Percentiles rank a stretch among this genome's conserved stretches.
These are phyloP conservation scores for Condylura cristata DNA, from an alignment of 2,113 vertebrate genomes.

Conservation along the genomic window DNA sequence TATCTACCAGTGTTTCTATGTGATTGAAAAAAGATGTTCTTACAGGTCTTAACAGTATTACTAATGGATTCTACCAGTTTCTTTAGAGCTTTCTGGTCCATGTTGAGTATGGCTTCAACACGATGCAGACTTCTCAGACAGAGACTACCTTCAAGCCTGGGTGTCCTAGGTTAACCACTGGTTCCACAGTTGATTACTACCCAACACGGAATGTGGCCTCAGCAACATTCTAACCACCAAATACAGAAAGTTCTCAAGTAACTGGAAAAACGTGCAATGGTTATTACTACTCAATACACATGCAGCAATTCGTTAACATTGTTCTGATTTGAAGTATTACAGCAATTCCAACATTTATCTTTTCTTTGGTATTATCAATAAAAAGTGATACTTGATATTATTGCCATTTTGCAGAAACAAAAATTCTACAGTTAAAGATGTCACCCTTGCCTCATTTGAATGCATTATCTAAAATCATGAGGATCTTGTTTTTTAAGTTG, in stretches of 20 bases:
- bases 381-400: neutral
- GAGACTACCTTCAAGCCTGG: neutral
- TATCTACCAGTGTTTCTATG: neutral
- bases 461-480: neutral
- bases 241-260: conserved; percentile 40
- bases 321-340: neutral
- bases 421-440: conserved; percentile 34
- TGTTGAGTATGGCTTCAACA: conserved; percentile 72
- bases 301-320: neutral
- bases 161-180: neutral
- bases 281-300: neutral
- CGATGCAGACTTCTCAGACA: neutral
- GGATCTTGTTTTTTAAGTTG: neutral
- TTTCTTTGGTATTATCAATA: neutral
- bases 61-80: conserved; percentile 85
- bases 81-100: conserved; percentile 86
- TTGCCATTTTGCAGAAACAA: neutral
- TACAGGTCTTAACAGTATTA: conserved; percentile 89
- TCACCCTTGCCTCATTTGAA: neutral
- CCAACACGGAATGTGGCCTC: conserved; percentile 11
- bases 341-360: neutral
- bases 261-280: neutral
- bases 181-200: neutral
- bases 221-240: conserved; percentile 41
- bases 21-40: conserved; percentile 70